Percentiles rank a stretch among this genome's conserved stretches.
Conservation (phyloP, 2,113 vertebrate species). For the Panthera leo region DNA sequence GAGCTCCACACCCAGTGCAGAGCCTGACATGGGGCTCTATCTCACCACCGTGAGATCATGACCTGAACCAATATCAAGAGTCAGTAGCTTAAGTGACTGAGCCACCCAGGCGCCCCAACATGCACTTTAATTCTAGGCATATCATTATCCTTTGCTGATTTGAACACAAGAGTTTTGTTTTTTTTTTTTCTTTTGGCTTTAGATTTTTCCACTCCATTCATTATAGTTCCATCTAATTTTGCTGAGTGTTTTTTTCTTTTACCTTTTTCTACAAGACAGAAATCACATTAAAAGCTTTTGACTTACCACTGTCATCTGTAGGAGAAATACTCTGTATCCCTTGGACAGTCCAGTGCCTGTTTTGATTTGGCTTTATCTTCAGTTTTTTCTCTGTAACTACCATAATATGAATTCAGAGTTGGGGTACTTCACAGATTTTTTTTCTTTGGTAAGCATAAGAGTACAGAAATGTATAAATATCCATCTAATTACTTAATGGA, state of each 20-base stretch:
- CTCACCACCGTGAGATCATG: too few relatives aligned
- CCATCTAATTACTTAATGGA: neutral
- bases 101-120: too few relatives aligned
- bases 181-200: neutral
- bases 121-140: neutral
- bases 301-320: neutral
- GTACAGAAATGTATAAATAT: neutral
- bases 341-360: neutral
- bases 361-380: neutral
- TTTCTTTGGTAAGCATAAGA: neutral
- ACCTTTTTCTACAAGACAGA: neutral
- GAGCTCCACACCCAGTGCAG: too few relatives aligned
- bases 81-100: too few relatives aligned
- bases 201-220: neutral
- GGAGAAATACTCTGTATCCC: neutral
- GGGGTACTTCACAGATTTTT: neutral
- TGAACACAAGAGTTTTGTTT: neutral
- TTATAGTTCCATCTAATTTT: neutral
- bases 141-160: neutral
- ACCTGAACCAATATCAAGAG: too few relatives aligned
- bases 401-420: neutral
- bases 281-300: neutral
- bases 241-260: neutral
- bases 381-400: constrained; percentile 3
- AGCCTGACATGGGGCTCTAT: too few relatives aligned